Evolutionary conservation across 2,888 invertebrate genomes (phyloP).

Genomic region (Eristalinus aeneus): DNA sequence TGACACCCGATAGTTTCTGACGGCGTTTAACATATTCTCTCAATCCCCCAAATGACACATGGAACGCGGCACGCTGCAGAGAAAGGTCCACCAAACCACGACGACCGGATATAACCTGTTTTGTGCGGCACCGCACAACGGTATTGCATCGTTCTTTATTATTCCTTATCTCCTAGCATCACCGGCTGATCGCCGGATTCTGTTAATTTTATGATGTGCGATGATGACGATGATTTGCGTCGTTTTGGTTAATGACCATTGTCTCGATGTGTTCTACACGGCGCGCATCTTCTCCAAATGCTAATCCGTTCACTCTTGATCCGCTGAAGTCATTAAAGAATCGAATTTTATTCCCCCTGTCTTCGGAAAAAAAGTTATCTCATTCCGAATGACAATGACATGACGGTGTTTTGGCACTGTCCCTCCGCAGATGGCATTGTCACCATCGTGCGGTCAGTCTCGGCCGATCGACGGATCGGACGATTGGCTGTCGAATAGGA

Average conservation of each 20-base stretch:
- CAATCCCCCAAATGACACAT: constrained; percentile 59
- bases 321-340: constrained; percentile 69
- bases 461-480: not conserved
- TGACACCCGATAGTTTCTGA: constrained; percentile 46
- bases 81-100: constrained; percentile 7
- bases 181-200: constrained; percentile 63
- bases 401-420: constrained; percentile 63
- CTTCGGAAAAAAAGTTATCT: not conserved
- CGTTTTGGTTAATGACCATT: constrained; percentile 70
- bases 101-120: constrained; percentile 48
- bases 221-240: constrained; percentile 69
- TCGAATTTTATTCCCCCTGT: constrained; percentile 53
- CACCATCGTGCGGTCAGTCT: not conserved
- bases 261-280: constrained; percentile 55
- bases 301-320: constrained; percentile 62
- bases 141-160: constrained; percentile 42
- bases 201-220: constrained; percentile 71
- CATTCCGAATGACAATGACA: constrained; percentile 55
- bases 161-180: constrained; percentile 47
- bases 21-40: constrained; percentile 61
- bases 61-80: constrained; percentile 43
- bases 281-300: constrained; percentile 41
- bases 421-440: constrained; percentile 13
- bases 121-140: constrained; percentile 18
- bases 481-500: constrained; percentile 23